Base-by-base conservation (phyloP, 2,797 vertebrate species). In the Pseudochirops cupreus region DNA sequence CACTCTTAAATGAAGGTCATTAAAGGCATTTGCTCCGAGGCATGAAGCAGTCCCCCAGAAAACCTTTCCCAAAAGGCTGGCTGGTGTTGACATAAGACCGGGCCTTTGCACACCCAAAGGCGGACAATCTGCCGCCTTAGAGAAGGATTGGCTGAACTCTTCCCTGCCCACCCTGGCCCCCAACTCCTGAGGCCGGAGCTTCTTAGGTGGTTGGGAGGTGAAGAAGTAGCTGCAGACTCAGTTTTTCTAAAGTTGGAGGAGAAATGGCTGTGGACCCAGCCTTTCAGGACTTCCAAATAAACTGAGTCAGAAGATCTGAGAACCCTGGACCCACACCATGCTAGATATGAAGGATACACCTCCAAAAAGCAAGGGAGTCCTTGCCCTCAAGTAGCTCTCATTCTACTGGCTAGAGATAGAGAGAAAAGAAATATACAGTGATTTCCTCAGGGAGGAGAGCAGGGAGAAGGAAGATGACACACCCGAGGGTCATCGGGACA, bases 1-100 rank as follows among this genome's bases (percentile, higher is more conserved):
- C 96, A 94, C 92, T 96, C 97, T 98, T 97, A 97, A 97, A 97
- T 96, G 97, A 98, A 98, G 94, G 98, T 98, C 95, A 98, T 98
- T 97, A 97, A 95, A 98, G 95, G 98, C 96, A 91, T 96, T 98
- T 98, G 96, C 95, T 98, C 87, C 97, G 95, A 96, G 97, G 96
- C 98, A 98, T 97, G 98, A 97, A 97, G 91, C 93, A 97, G 97
- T 74, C 56, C 97, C 97, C 95, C 91, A 96, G 92, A 98, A 98
- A 98, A 97, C 96, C 96, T 98, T 39, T 97, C 97, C 97, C 97
- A 97, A 97, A 98, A 95, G 94, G 97, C 93, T 96, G 96, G 91
- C 97, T 98, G 97, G 97, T 98, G 62, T 7, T 74, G 3, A 3
- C 11, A 12, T 6, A 12, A 33, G 4, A 14, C 62, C 13, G 57